These are phyloP conservation scores for Drosophila picticornis DNA, from an alignment of 2,888 invertebrate species.

Conservation along the genomic window DNA sequence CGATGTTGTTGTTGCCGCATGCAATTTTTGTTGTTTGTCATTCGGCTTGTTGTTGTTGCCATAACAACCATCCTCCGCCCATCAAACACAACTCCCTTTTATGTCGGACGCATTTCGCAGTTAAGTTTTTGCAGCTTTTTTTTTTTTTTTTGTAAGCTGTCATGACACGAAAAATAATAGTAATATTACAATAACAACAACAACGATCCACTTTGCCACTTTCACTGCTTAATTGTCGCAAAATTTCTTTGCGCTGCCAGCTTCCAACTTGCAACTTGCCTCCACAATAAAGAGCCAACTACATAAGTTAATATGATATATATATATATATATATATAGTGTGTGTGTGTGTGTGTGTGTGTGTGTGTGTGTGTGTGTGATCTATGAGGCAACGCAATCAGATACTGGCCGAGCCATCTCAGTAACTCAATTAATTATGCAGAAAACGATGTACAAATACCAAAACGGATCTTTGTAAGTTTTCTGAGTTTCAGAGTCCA, in stretches of 20 bases:
- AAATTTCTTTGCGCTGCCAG: conserved; percentile 62
- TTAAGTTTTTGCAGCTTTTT: too few species aligned
- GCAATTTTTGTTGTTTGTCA: conserved; percentile 25
- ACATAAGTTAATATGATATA: background rate
- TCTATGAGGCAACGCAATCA: background rate
- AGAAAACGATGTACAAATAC: background rate
- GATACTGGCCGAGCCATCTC: background rate
- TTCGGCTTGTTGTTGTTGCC: conserved; percentile 1
- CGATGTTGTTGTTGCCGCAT: conserved; percentile 7
- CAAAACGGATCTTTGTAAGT: background rate
- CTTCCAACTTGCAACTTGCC: conserved; percentile 24
- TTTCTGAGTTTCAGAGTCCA: too few species aligned
- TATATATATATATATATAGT: background rate
- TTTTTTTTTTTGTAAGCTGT: conserved; percentile 32
- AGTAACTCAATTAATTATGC: background rate
- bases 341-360: too few species aligned
- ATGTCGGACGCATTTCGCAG: conserved; percentile 13
- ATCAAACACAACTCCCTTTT: background rate
- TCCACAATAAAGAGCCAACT: conserved; percentile 19
- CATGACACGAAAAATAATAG: conserved; percentile 14
- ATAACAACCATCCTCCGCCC: background rate
- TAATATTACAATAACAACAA: conserved; percentile 42
- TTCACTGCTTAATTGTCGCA: conserved; percentile 75
- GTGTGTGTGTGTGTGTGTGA: background rate
- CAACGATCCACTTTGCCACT: conserved; percentile 61